Conservation (phyloP, 2,113 vertebrate genomes). For the Ameiurus melas region DNA sequence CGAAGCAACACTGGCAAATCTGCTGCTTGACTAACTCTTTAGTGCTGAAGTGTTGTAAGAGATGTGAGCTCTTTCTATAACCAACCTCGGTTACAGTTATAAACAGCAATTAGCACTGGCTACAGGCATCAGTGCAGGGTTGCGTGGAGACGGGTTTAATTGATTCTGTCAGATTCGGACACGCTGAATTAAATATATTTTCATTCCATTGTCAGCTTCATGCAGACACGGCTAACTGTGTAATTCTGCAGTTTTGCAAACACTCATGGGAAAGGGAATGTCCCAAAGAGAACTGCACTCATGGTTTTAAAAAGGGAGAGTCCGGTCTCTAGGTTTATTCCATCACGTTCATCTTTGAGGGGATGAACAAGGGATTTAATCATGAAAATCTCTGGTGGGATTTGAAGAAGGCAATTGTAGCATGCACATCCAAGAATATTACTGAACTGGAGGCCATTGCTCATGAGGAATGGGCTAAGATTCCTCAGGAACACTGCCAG, state of each 20-base stretch:
- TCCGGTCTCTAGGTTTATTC: neutral
- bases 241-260: constrained; percentile 1
- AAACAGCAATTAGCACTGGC: neutral
- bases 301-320: neutral
- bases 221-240: neutral
- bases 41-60: neutral
- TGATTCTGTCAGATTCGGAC: neutral
- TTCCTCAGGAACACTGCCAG: too few species aligned
- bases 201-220: neutral
- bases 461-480: too few species aligned
- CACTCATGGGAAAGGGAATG: neutral
- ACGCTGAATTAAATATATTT: neutral
- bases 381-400: too few species aligned
- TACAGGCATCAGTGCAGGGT: neutral
- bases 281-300: neutral
- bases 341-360: neutral
- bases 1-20: neutral
- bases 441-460: too few species aligned
- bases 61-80: neutral
- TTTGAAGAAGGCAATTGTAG: too few species aligned
- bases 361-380: constrained; percentile 3
- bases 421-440: too few species aligned
- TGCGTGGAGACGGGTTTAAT: neutral
- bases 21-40: neutral
- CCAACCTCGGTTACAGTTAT: neutral